Evolutionary conservation across 2,797 vertebrate species (phyloP).

Genomic region (Smutsia gigantea): DNA sequence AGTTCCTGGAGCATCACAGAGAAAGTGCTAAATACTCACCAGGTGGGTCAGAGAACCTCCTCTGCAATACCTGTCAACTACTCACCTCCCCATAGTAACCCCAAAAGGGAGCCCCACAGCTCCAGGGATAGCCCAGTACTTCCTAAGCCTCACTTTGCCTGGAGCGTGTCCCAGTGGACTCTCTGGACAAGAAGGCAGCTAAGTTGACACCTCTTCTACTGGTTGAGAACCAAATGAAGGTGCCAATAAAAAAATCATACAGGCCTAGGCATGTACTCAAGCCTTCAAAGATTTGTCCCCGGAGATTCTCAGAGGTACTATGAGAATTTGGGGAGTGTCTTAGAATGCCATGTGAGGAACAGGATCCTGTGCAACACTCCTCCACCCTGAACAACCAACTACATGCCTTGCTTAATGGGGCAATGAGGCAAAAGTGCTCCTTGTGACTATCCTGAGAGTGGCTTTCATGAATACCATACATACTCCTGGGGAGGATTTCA

Average conservation of each 20-base stretch:
- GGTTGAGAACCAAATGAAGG: neutral
- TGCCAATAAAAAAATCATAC: neutral
- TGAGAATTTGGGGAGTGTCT: neutral
- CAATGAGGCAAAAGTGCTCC: neutral
- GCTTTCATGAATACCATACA: neutral
- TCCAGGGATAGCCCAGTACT: neutral
- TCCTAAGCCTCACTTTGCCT: neutral
- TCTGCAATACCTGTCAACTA: neutral
- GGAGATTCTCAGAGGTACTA: neutral
- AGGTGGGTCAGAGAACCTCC: neutral
- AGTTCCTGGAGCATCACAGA: neutral
- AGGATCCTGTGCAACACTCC: no score
- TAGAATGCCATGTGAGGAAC: neutral
- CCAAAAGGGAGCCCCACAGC: neutral
- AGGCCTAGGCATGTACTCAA: neutral
- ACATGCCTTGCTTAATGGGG: neutral
- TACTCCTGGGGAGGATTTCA: neutral
- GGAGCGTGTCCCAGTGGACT: neutral
- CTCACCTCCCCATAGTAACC: neutral
- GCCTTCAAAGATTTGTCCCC: neutral
- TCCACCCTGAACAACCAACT: neutral
- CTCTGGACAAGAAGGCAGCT: neutral
- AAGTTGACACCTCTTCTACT: neutral
- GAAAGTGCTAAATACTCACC: neutral
- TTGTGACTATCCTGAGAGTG: neutral